phyloP scores from a whole-genome alignment of 2,888 invertebrate species.

The Diadegma fenestrale region DNA sequence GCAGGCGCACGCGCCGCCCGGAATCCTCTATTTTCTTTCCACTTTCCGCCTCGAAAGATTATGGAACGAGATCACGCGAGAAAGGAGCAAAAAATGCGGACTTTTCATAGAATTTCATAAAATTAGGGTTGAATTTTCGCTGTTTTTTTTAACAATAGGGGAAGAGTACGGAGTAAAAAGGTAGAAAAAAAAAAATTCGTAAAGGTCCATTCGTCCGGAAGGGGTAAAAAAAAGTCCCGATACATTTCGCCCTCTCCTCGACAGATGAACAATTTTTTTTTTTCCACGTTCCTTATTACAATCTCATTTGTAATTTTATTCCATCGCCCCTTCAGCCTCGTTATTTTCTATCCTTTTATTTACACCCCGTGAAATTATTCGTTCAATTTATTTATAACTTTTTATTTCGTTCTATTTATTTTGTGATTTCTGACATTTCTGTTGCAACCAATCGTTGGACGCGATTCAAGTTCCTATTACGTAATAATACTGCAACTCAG shows the following conservation, averaged over 20 bases:
- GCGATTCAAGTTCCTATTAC: slow-evolving; percentile 78
- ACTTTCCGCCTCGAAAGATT: slow-evolving; percentile 34
- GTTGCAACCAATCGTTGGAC: slow-evolving; percentile 60
- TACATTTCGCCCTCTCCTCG: neutral
- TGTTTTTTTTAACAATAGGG: neutral
- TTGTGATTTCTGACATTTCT: neutral
- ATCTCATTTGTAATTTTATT: slow-evolving; percentile 10
- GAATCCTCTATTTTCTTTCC: slow-evolving; percentile 38
- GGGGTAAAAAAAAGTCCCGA: slow-evolving; percentile 54
- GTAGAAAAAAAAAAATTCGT: slow-evolving; percentile 66
- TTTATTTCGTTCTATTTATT: slow-evolving; percentile 17
- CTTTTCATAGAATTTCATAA: slow-evolving; percentile 73
- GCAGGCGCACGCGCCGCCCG: slow-evolving; percentile 43
- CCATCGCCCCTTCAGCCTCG: slow-evolving; percentile 5
- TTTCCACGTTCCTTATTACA: neutral
- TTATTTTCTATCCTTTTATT: slow-evolving; percentile 21
- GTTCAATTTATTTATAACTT: slow-evolving; percentile 19
- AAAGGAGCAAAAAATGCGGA: slow-evolving; percentile 73
- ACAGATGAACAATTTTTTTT: slow-evolving; percentile 36
- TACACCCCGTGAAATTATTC: neutral
- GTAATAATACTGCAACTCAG: slow-evolving; percentile 72
- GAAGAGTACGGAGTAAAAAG: slow-evolving; percentile 68
- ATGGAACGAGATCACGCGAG: slow-evolving; percentile 27
- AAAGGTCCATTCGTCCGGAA: slow-evolving; percentile 69
- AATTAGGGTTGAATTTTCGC: slow-evolving; percentile 80